phyloP scores from a whole-genome alignment of 2,888 invertebrate species.

The Dolichomitus sp. region DNA sequence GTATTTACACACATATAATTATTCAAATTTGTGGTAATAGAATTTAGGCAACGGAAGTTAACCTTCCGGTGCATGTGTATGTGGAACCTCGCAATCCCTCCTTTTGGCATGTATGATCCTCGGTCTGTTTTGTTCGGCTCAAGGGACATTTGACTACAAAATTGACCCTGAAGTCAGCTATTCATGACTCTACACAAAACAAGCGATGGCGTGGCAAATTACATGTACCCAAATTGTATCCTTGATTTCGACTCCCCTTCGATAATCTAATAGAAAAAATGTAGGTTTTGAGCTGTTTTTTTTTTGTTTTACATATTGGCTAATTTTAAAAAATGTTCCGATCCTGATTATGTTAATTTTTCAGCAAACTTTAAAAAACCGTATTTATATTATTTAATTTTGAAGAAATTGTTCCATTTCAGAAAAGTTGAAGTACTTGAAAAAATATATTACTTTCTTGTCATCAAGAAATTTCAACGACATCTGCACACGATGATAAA shows the following conservation, averaged over 20 bases:
- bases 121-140: not conserved
- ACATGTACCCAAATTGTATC: not conserved
- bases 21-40: slow-evolving; percentile 79
- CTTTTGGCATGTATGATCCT: not conserved
- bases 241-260: not conserved
- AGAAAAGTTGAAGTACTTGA: too few relatives aligned
- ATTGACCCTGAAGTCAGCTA: slow-evolving; percentile 7
- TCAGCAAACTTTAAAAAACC: not conserved
- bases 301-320: not conserved
- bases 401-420: not conserved
- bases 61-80: slow-evolving; percentile 55
- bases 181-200: not conserved
- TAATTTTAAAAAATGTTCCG: not conserved
- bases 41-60: slow-evolving; percentile 72
- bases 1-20: slow-evolving; percentile 81
- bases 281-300: not conserved
- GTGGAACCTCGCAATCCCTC: not conserved
- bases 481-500: not conserved
- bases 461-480: too few relatives aligned
- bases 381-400: not conserved
- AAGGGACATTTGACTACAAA: slow-evolving; percentile 19
- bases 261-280: not conserved
- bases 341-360: not conserved
- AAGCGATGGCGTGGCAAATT: not conserved
- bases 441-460: too few relatives aligned